These are phyloP conservation scores for Cephonodes hylas DNA, from an alignment of 2,888 invertebrate species.

Conservation along the genomic window DNA sequence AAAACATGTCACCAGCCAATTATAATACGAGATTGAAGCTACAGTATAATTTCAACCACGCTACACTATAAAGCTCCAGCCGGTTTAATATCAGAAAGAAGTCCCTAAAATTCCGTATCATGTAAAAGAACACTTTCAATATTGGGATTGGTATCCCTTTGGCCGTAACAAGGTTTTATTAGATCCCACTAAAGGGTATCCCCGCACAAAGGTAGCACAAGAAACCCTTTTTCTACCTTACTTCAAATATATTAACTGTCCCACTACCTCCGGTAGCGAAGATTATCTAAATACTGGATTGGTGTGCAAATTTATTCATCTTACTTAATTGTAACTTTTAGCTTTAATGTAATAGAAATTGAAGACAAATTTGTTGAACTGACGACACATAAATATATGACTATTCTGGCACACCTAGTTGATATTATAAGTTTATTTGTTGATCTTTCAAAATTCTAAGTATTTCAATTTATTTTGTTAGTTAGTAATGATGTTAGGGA, in stretches of 20 bases:
- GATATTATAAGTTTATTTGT: no score
- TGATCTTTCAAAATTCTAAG: no score
- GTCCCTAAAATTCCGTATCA: constrained; percentile 79
- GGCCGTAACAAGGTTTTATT: constrained; percentile 82
- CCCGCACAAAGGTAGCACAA: constrained; percentile 78
- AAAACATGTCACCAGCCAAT: background rate
- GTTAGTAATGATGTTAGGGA: no score
- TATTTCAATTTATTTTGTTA: no score
- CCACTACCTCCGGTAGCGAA: constrained; percentile 57
- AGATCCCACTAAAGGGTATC: constrained; percentile 81
- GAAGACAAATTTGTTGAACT: no score
- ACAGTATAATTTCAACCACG: background rate
- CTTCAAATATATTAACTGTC: constrained; percentile 81
- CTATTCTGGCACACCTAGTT: no score
- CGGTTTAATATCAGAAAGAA: constrained; percentile 78
- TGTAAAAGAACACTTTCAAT: constrained; percentile 81
- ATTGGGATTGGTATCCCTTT: constrained; percentile 81
- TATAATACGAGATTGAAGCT: background rate
- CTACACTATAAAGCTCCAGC: constrained; percentile 69
- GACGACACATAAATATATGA: no score
- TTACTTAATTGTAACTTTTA: background rate
- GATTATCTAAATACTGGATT: constrained; percentile 23
- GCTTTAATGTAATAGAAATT: no score
- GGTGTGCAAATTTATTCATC: background rate
- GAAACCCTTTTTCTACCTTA: constrained; percentile 80